A percentile compares a stretch with the other conserved stretches of the same genome.
phyloP scores from a whole-genome alignment of 2,888 invertebrate genomes.

The Lobophora halterata region DNA sequence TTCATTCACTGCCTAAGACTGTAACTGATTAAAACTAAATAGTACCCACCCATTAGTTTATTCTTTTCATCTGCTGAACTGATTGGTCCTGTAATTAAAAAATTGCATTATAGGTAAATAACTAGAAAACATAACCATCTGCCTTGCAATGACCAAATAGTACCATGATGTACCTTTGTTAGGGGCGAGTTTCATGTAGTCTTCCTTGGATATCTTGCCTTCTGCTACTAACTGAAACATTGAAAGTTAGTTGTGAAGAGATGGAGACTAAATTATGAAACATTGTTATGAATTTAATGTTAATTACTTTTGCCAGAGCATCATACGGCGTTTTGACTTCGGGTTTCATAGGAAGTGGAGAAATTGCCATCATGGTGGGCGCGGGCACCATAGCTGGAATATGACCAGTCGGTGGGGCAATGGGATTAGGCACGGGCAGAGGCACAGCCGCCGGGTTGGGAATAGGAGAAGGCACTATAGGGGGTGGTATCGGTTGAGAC shows the following conservation, averaged over 20 bases:
- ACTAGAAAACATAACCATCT: neutral
- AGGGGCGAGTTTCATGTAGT: constrained; percentile 70
- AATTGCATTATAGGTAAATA: constrained; percentile 8
- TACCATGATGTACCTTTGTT: constrained; percentile 56
- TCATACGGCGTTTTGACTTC: constrained; percentile 50
- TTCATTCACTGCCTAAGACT: no score
- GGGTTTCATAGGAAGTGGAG: constrained; percentile 22
- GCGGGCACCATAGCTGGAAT: constrained; percentile 37
- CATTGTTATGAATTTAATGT: constrained; percentile 8
- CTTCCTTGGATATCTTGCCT: constrained; percentile 70
- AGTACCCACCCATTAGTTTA: constrained; percentile 59
- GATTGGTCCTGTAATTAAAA: constrained; percentile 53
- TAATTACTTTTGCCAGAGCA: constrained; percentile 70
- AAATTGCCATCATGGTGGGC: constrained; percentile 38
- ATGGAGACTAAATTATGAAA: constrained; percentile 8
- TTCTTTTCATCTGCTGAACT: constrained; percentile 47
- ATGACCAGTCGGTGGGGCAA: constrained; percentile 31
- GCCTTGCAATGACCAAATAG: neutral
- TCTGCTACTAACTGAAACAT: constrained; percentile 74
- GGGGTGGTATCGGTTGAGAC: constrained; percentile 23
- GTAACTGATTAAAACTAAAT: constrained; percentile 7
- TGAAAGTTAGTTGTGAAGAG: constrained; percentile 26
- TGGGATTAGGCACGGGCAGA: constrained; percentile 20
- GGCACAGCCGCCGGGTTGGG: no score
- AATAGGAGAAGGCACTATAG: constrained; percentile 37